A percentile compares a stretch with the other conserved stretches of the same genome.
phyloP scores from a whole-genome alignment of 2,113 vertebrate species.

The Rhineura floridana region DNA sequence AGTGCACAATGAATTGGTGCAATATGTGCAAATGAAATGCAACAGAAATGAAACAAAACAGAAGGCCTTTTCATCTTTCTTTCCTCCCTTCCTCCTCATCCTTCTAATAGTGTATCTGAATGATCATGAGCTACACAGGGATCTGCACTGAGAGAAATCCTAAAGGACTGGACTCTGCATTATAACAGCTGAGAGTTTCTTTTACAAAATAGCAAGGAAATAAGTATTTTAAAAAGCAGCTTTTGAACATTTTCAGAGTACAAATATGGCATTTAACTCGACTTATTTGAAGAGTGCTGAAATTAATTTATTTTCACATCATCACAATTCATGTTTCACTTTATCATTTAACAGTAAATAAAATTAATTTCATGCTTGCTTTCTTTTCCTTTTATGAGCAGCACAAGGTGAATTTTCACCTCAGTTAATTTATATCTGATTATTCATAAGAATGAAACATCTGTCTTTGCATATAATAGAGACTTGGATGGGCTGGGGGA shows the following conservation, averaged over 20 bases:
- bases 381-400: constrained; percentile 41
- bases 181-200: not conserved
- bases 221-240: not conserved
- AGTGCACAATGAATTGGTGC: not conserved
- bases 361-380: constrained; percentile 48
- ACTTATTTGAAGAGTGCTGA: constrained; percentile 5
- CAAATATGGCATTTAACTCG: constrained; percentile 25
- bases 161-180: not conserved
- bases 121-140: not conserved
- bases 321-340: constrained; percentile 25
- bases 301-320: constrained; percentile 51
- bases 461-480: constrained; percentile 13
- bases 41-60: not conserved
- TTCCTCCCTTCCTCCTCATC: not conserved
- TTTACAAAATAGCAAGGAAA: not conserved
- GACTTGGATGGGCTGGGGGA: not conserved
- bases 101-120: not conserved
- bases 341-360: constrained; percentile 44
- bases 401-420: constrained; percentile 18
- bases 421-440: constrained; percentile 40
- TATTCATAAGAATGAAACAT: constrained; percentile 19
- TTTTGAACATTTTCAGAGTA: constrained; percentile 15
- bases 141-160: not conserved
- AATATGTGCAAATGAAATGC: not conserved
- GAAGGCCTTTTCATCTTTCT: not conserved